These are phyloP conservation scores for Chionomys nivalis DNA, from an alignment of 2,113 vertebrate species.

Conservation along the genomic window DNA sequence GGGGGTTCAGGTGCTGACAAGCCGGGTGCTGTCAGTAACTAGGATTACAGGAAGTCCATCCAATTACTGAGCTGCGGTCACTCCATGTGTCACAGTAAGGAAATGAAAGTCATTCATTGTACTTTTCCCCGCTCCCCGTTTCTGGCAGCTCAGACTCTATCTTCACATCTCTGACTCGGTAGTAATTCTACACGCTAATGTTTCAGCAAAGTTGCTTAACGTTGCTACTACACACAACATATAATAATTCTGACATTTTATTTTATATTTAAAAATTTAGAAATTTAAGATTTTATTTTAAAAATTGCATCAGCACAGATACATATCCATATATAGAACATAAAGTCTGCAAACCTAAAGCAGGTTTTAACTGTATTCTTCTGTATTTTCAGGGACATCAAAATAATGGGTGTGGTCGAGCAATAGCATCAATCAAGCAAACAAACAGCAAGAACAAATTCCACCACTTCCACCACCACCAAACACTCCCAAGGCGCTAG, in stretches of 20 bases:
- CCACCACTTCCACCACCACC: not conserved
- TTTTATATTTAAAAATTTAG: conserved; percentile 7
- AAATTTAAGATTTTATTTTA: not conserved
- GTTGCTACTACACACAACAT: not conserved
- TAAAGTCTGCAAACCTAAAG: not conserved
- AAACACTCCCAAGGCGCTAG: not conserved
- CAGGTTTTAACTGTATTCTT: not conserved
- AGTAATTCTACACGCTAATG: not conserved
- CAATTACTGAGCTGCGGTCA: not conserved
- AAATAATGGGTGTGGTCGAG: not conserved
- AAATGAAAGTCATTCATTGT: not conserved
- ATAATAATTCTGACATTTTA: not conserved
- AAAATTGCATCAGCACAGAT: not conserved
- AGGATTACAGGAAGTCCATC: not conserved
- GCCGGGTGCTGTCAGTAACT: not conserved
- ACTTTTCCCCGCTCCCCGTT: not conserved
- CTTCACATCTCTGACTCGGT: not conserved
- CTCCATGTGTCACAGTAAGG: not conserved
- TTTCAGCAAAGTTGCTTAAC: not conserved
- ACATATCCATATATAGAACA: not conserved
- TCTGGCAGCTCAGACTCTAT: not conserved
- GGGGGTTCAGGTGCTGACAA: conserved; percentile 31
- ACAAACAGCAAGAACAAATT: not conserved
- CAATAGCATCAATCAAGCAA: not conserved
- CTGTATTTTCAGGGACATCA: not conserved